Evolutionary conservation across 2,797 vertebrate species (phyloP).

Genomic region (Catharus ustulatus): DNA sequence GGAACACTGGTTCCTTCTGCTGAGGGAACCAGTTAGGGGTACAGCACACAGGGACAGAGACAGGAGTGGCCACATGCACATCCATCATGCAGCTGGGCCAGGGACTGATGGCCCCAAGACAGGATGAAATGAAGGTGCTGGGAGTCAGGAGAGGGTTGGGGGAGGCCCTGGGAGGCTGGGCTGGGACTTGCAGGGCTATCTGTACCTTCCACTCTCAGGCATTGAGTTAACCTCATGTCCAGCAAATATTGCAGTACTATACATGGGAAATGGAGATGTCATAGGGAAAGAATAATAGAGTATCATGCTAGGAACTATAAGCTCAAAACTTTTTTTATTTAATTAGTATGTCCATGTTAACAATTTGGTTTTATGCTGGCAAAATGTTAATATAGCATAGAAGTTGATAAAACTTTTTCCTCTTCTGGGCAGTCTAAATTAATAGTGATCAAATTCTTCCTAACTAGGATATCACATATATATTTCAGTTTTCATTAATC

Average conservation of each 20-base stretch:
- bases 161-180: not conserved
- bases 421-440: not conserved
- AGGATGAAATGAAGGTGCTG: not conserved
- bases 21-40: rapidly evolving
- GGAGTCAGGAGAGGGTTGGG: no score
- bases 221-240: rapidly evolving
- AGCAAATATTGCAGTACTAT: rapidly evolving
- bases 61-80: not conserved
- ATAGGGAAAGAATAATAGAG: not conserved
- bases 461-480: not conserved
- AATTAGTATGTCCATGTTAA: not conserved
- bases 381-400: not conserved
- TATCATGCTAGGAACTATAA: not conserved
- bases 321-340: not conserved
- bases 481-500: not conserved
- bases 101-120: rapidly evolving
- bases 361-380: not conserved
- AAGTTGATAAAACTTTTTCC: not conserved
- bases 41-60: not conserved
- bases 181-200: no score
- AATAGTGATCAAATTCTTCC: not conserved
- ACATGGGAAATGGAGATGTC: not conserved
- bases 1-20: not conserved
- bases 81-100: rapidly evolving
- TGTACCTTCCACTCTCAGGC: not conserved